Evolutionary conservation across 2,888 invertebrate genomes (phyloP).

Genomic region (Biston betularia): DNA sequence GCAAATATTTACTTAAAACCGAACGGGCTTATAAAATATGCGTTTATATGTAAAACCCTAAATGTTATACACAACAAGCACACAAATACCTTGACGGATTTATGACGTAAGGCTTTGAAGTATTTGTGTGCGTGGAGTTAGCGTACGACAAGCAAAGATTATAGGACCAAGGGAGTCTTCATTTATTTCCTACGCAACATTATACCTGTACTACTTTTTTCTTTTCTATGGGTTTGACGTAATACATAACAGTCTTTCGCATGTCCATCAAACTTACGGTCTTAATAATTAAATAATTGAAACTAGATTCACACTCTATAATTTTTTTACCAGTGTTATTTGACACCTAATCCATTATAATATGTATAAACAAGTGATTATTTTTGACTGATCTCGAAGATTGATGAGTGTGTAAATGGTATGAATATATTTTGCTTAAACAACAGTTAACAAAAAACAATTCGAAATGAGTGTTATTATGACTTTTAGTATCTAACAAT

Average conservation of each 20-base stretch:
- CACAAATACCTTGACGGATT: no score
- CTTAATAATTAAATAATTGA: constrained; percentile 24
- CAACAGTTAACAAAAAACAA: constrained; percentile 47
- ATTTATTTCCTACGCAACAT: no score
- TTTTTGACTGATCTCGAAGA: constrained; percentile 55
- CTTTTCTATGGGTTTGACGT: background rate
- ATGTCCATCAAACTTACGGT: constrained; percentile 17
- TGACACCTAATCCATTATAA: constrained; percentile 44
- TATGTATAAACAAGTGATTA: constrained; percentile 65
- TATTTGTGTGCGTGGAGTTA: background rate
- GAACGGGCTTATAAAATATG: no score
- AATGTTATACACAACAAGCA: no score
- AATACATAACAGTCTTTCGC: constrained; percentile 3
- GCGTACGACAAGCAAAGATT: no score
- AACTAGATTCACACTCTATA: constrained; percentile 22
- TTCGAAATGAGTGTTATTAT: constrained; percentile 22
- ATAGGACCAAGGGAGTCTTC: no score
- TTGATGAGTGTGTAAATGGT: constrained; percentile 67
- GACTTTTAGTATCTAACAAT: constrained; percentile 2
- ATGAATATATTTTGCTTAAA: constrained; percentile 55
- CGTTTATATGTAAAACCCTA: no score
- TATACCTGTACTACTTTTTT: background rate
- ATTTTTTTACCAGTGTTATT: constrained; percentile 33
- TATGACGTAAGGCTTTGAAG: no score
- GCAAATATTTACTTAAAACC: no score